phyloP scores from a whole-genome alignment of 2,113 vertebrate species.

The Chroicocephalus ridibundus region DNA sequence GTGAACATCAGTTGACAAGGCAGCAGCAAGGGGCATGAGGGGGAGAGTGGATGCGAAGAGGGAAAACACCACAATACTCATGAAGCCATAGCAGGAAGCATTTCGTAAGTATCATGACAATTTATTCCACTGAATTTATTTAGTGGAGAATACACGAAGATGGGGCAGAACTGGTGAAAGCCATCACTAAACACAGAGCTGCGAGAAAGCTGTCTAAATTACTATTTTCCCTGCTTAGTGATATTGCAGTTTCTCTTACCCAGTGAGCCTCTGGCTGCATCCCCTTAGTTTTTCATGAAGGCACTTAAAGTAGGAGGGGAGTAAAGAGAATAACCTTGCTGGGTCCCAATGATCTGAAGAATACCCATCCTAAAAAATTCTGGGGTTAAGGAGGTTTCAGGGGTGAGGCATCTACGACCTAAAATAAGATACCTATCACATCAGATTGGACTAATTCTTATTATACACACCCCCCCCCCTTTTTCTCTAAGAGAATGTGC shows the following conservation, averaged over 20 bases:
- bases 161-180: neutral
- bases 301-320: neutral
- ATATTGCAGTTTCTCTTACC: neutral
- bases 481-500: neutral
- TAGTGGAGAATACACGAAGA: neutral
- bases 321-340: neutral
- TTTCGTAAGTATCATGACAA: neutral
- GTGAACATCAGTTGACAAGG: neutral
- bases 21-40: neutral
- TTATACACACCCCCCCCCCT: fast-evolving
- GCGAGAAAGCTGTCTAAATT: neutral
- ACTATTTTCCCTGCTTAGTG: neutral
- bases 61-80: neutral
- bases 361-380: neutral
- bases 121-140: neutral
- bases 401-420: neutral
- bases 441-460: neutral
- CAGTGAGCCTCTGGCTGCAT: neutral
- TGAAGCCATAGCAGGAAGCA: neutral
- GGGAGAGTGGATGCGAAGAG: neutral
- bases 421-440: neutral
- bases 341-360: neutral
- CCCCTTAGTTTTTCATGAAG: neutral
- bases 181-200: neutral
- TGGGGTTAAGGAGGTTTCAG: neutral